Evolutionary conservation across 2,113 vertebrate species (phyloP), one percentile per base, ranked within the genome.

Genomic region (Cariama cristata): DNA sequence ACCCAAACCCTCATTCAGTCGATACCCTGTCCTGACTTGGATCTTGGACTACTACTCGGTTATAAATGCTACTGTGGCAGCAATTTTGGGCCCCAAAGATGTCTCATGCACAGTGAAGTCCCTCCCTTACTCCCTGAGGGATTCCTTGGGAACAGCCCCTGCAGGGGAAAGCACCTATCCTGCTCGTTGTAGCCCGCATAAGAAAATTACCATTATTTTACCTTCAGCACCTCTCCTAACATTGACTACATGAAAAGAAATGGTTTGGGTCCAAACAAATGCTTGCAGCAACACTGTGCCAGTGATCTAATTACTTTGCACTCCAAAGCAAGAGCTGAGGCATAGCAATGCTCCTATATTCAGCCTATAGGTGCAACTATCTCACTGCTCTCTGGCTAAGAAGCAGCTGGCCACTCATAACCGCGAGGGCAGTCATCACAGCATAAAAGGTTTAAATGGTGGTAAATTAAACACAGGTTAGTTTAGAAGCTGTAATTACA

Each of bases 361-460:
- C 67, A 88, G 40, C 52, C 38, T 77, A 7, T 21, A 69, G 17
- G 15, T 20, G 6, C 12, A 62, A 74, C 14, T 24, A 83, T 20
- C 30, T 60, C 2, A 0, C 42, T 44, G 49, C 45, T 81, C 47
- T 55, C 42, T 16, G 33, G 56, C 30, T 56, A 60, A 79, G 52
- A 53, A 92, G 35, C 32, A 79, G 47, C 1, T 2, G 2, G 38
- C 47, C 23, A 38, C 30, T 88, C 38, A 19, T 18, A 59, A 50
- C 15, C 1, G 1, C 3, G 40, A 81, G 22, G 59, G 12, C 30
- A 68, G 38, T 22, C 30, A 32, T 11, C 45, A 40, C 1, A 1
- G 21, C 53, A 40, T 8, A 5, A 50, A 68, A 42, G 45, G 11
- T 74, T 77, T 79, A 91, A 82, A 47, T 3, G 40, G 21, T 19